Conservation (phyloP, 2,888 invertebrate genomes). For the Frankliniella fusca region DNA sequence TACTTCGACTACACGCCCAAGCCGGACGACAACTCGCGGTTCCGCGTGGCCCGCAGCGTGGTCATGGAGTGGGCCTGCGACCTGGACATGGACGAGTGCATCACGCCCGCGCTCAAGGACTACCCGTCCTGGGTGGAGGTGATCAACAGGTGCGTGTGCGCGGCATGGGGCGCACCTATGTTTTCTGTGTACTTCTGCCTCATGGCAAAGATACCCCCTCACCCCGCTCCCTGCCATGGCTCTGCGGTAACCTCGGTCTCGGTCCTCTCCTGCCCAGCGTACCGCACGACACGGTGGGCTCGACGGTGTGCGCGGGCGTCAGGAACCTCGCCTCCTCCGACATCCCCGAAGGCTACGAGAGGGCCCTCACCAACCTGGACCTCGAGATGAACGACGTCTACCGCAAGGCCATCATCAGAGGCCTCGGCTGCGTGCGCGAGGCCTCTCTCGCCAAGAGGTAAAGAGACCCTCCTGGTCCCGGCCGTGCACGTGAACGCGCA, state of each 20-base stretch:
- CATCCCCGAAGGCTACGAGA: not conserved
- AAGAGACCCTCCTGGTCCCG: not conserved
- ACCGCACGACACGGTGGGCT: constrained; percentile 2
- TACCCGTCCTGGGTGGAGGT: not conserved
- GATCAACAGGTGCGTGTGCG: not conserved
- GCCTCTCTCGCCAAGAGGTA: not conserved
- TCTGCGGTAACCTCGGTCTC: too few species aligned
- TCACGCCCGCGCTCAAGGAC: not conserved
- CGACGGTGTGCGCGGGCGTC: constrained; percentile 2
- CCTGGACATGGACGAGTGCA: not conserved
- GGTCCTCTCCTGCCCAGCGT: not conserved
- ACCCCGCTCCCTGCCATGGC: too few species aligned
- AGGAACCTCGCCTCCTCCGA: not conserved
- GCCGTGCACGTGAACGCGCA: not conserved
- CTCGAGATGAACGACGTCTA: not conserved
- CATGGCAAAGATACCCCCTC: not conserved
- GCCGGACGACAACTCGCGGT: not conserved
- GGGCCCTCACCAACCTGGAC: not conserved
- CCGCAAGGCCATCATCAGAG: constrained; percentile 7
- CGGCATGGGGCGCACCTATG: not conserved
- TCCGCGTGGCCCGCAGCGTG: not conserved
- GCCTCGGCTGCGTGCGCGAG: not conserved
- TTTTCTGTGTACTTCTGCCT: not conserved
- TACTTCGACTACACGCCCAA: not conserved
- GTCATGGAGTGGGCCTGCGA: constrained; percentile 23